Base-by-base conservation (phyloP, 1,140 invertebrate species). In the Lamellibrachia luymesi region DNA sequence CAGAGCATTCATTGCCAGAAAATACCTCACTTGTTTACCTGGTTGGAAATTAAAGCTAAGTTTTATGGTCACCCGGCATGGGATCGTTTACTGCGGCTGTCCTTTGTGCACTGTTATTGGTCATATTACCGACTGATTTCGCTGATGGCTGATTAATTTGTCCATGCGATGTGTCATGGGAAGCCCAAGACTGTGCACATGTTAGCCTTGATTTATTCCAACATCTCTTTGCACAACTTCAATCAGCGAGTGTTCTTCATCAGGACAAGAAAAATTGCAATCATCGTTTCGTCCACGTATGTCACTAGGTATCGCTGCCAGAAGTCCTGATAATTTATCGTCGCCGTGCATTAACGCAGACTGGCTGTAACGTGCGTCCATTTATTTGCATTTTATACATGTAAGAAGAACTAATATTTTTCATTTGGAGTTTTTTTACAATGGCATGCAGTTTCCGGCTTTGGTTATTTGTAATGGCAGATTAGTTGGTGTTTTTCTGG, bases 61-160 rank as follows among this genome's bases (percentile, higher is more conserved):
- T 80, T 80, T 80, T 80, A 80, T 80, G 64, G 64, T 22, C 13
- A 22, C 64, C 25, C 64, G 64, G 64, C 64, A 80, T 80, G 64
- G 64, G 64, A 80, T 80, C 64, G 64, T 80, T 80, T 80, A 80
- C 64, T 80, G 64, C 13, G 64, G 25, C 64, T 17, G 64, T 80
- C 64, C 64, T 80, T 17, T 80, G 64, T 80, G 64, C 64, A 80
- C 64, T 17, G 64, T 80, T 80, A 80, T 80, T 22, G 64, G 64
- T 80, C 64, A 80, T 80, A 80, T 80, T 80, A 80, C 64, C 64
- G 17, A 80, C 64, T 80, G 64, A 80, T 80, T 80, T 80, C 64
- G 13, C 64, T 80, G 64, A 80, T 80, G 64, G 13, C 64, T 80
- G 64, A 80, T 80, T 80, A 80, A 80, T 80, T 80, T 80, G 64